Conservation (phyloP, 2,888 invertebrate species). For the Chironomus riparius region DNA sequence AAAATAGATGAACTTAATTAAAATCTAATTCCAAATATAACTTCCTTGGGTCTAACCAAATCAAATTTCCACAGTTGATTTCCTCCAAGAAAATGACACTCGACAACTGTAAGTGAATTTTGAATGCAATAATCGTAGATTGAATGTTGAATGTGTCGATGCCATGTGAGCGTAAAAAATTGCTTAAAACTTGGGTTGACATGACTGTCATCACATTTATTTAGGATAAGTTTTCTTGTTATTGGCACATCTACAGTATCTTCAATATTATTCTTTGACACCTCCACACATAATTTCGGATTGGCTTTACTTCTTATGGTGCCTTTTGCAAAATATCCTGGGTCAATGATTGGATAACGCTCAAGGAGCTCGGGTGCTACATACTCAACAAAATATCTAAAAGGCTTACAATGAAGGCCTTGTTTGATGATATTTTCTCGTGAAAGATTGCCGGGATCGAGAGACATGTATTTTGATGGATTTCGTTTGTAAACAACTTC, state of each 20-base stretch:
- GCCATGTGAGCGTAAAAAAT: constrained; percentile 8
- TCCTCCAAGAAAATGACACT: constrained; percentile 9
- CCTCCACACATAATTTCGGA: constrained; percentile 11
- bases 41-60: neutral
- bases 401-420: constrained; percentile 63
- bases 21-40: neutral
- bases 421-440: constrained; percentile 67
- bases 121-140: constrained; percentile 8
- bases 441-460: constrained; percentile 75
- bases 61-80: constrained; percentile 24
- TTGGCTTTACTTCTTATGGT: constrained; percentile 2
- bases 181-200: neutral
- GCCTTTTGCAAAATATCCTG: constrained; percentile 5
- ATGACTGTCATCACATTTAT: neutral
- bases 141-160: constrained; percentile 8
- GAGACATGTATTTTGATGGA: constrained; percentile 55
- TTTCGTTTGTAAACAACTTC: constrained; percentile 71
- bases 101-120: neutral
- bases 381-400: constrained; percentile 90
- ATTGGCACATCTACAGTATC: neutral
- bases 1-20: neutral
- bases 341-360: constrained; percentile 14
- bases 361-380: constrained; percentile 70
- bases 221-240: neutral
- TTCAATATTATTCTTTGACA: neutral